Evolutionary conservation across 2,113 vertebrate species (phyloP).

Genomic region (Coptodon rendalli): DNA sequence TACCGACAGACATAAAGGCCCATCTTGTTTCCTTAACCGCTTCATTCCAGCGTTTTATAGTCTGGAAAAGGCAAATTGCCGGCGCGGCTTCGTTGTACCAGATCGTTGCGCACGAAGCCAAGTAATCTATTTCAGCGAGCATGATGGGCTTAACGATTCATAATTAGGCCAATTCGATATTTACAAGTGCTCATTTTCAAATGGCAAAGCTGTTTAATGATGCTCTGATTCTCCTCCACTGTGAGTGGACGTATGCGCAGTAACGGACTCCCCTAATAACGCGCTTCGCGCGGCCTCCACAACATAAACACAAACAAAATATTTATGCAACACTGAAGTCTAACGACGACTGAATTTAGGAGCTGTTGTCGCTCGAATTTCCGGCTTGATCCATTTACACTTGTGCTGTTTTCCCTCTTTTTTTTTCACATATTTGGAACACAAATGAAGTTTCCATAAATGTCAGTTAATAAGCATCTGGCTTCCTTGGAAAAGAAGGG

Average conservation of each 20-base stretch:
- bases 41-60: not conserved
- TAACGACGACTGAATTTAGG: not conserved
- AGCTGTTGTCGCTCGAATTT: not conserved
- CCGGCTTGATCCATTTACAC: not conserved
- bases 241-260: not conserved
- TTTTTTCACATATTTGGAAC: not conserved
- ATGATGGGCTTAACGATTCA: not conserved
- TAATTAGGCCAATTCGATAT: slow-evolving; percentile 5
- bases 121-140: not conserved
- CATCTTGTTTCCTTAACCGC: not conserved
- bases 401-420: not conserved
- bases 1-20: not conserved
- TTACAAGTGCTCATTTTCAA: not conserved
- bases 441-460: not conserved
- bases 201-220: not conserved
- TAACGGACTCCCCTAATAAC: not conserved
- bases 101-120: not conserved
- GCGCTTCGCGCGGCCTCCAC: not conserved
- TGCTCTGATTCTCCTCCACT: not conserved
- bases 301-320: not conserved
- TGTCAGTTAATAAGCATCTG: not conserved
- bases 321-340: not conserved
- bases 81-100: not conserved
- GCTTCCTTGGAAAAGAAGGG: not conserved
- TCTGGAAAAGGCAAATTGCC: not conserved